Evolutionary conservation across 37 sponge, comb jelly and placozoan genomes (phyloP), one percentile per base, ranked within the genome.

Genomic region (Crambe crambe): DNA sequence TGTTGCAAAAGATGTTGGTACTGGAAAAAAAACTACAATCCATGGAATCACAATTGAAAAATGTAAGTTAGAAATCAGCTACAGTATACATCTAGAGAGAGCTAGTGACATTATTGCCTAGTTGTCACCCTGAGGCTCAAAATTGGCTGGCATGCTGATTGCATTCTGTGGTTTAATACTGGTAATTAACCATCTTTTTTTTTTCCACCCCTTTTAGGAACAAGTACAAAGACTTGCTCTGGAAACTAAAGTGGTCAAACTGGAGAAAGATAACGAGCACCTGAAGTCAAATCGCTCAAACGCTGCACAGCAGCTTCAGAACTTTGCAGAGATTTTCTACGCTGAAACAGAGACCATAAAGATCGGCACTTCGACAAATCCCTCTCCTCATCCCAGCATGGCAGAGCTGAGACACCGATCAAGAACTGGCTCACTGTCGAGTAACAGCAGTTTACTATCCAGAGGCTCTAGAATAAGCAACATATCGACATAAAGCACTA

Each of bases 181-280:
- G n/a, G n/a, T n/a, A n/a, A n/a, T n/a, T n/a, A n/a, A n/a, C 23
- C 35, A 40, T 56, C 25, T 30, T 26, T 29, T 42, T 73, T 37
- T 2, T 76, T 15, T 64, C 38, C 71, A 25, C 27, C 23, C 70
- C 37, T 58, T 83, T 12, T 43, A 85, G 82, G 91, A 90, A 54
- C 76, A 72, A 42, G 35, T 68, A 22, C 69, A 81, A 30, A 85
- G 91, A 78, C 27, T 72, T 3, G 70, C 58, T 0, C 78, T 90
- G n/a, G 91, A 85, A 72, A 76, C 62, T n/a, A 84, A 84, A 70
- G 90, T 89, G 6, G 63, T 73, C 26, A 63, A 70, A 59, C 77
- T 89, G 0, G 82, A 89, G 57, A 61, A 32, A 34, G 86, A 85
- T 34, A 90, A 90, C 35, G 79, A 78, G 20, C 58, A 72, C 56